Percentiles rank a stretch among this genome's conserved stretches.
Conservation (phyloP, 1,140 invertebrate species). For the Zaprionus taronus region DNA sequence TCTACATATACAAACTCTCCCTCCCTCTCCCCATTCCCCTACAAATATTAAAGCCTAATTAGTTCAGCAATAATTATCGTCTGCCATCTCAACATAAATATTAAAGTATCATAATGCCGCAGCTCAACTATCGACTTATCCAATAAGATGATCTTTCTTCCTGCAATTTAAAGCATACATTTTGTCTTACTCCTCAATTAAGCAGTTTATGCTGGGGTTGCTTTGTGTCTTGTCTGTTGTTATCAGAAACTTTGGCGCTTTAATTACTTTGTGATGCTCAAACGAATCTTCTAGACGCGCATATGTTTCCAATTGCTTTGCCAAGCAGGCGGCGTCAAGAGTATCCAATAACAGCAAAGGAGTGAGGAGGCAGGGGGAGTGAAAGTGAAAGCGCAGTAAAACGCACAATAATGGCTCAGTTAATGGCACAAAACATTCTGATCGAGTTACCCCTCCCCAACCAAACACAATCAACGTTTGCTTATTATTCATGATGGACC, state of each 20-base stretch:
- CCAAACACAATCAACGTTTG: constrained; percentile 61
- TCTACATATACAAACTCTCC: not conserved
- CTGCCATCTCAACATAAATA: not conserved
- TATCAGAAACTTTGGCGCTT: constrained; percentile 75
- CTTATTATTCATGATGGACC: constrained; percentile 76
- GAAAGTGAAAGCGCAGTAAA: constrained; percentile 66
- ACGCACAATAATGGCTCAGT: constrained; percentile 73
- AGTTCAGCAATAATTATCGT: not conserved
- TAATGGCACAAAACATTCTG: constrained; percentile 63
- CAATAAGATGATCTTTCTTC: not conserved
- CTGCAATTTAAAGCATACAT: not conserved
- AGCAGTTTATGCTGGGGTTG: constrained; percentile 49
- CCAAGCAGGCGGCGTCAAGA: constrained; percentile 31
- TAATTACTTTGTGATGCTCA: constrained; percentile 74
- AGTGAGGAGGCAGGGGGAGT: not conserved
- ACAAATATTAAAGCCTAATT: constrained; percentile 6
- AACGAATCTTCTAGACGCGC: constrained; percentile 60
- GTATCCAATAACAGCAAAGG: constrained; percentile 79
- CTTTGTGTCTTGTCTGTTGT: constrained; percentile 29
- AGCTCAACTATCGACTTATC: not conserved
- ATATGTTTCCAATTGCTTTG: constrained; percentile 75
- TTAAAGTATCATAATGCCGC: not conserved
- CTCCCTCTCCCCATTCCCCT: not conserved
- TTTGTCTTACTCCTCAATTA: constrained; percentile 50
- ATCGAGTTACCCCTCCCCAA: not conserved